phyloP scores from a whole-genome alignment of 2,888 invertebrate genomes.

The Cantharis rufa region DNA sequence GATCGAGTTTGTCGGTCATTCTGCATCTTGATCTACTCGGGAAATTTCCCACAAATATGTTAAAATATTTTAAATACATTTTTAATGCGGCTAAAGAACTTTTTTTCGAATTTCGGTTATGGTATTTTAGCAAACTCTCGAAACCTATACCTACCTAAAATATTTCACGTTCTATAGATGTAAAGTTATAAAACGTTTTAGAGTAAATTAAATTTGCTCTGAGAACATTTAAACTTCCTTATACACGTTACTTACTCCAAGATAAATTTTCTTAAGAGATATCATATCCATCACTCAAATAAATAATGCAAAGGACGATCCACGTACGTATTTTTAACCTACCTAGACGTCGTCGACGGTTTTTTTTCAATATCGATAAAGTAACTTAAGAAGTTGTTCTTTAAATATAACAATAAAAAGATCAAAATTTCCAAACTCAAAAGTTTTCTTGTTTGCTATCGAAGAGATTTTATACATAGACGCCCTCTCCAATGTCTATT shows the following conservation, averaged over 20 bases:
- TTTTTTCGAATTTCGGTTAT: background rate
- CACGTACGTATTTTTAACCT: background rate
- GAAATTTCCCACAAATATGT: slow-evolving; percentile 9
- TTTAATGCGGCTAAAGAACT: background rate
- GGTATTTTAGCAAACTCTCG: background rate
- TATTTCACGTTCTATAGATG: background rate
- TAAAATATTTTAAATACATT: background rate
- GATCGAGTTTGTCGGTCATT: slow-evolving; percentile 10
- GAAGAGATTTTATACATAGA: slow-evolving; percentile 5
- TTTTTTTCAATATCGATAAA: background rate
- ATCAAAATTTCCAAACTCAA: background rate
- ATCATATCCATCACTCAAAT: background rate
- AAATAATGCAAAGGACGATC: slow-evolving; percentile 9
- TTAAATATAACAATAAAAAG: slow-evolving; percentile 3
- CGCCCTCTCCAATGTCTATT: slow-evolving; percentile 10
- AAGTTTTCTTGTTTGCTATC: slow-evolving; percentile 10
- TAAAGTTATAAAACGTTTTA: background rate
- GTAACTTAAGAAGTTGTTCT: background rate
- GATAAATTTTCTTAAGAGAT: background rate
- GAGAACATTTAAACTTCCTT: background rate
- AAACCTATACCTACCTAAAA: background rate
- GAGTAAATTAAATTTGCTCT: background rate
- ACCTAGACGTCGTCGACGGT: background rate
- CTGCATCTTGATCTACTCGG: slow-evolving; percentile 11
- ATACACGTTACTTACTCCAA: background rate